Percentiles rank a stretch among this genome's conserved stretches.
phyloP scores from a whole-genome alignment of 2,797 vertebrate species.

The Paedocypris micromegethes region DNA sequence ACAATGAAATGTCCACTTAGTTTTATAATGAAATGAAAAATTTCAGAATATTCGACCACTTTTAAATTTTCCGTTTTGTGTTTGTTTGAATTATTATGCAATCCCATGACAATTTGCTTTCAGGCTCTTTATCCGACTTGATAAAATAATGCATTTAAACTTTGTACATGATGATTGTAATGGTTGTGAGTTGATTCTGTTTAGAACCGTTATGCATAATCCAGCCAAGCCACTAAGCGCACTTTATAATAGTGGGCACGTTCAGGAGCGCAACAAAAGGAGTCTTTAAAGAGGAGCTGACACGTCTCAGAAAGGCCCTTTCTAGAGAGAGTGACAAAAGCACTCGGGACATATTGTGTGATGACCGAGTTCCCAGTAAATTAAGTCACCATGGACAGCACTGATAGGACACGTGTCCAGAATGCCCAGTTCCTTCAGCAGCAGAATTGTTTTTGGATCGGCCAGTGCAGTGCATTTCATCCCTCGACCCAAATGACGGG shows the following conservation, averaged over 20 bases:
- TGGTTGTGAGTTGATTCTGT: neutral
- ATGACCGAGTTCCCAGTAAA: slow-evolving; percentile 50
- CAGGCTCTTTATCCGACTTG: too few relatives aligned
- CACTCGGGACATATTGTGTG: slow-evolving; percentile 51
- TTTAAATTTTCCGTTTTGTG: too few relatives aligned
- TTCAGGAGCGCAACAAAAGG: slow-evolving; percentile 46
- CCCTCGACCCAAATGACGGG: slow-evolving; percentile 20
- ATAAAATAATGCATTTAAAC: too few relatives aligned
- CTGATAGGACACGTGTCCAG: slow-evolving; percentile 48
- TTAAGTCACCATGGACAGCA: slow-evolving; percentile 50
- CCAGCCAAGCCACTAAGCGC: slow-evolving; percentile 42
- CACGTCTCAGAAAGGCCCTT: slow-evolving; percentile 48
- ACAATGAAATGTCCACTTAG: too few relatives aligned
- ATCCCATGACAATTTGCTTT: too few relatives aligned
- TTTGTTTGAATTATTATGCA: too few relatives aligned
- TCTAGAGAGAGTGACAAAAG: slow-evolving; percentile 49
- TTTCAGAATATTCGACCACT: too few relatives aligned
- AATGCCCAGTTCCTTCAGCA: slow-evolving; percentile 35
- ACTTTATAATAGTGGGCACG: slow-evolving; percentile 51
- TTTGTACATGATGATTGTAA: too few relatives aligned
- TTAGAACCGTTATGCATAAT: slow-evolving; percentile 38
- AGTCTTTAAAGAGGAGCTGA: slow-evolving; percentile 49
- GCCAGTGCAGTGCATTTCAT: neutral
- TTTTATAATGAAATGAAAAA: too few relatives aligned
- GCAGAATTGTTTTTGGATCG: slow-evolving; percentile 23